phyloP scores from a whole-genome alignment of 2,113 vertebrate genomes.

The Conger conger region DNA sequence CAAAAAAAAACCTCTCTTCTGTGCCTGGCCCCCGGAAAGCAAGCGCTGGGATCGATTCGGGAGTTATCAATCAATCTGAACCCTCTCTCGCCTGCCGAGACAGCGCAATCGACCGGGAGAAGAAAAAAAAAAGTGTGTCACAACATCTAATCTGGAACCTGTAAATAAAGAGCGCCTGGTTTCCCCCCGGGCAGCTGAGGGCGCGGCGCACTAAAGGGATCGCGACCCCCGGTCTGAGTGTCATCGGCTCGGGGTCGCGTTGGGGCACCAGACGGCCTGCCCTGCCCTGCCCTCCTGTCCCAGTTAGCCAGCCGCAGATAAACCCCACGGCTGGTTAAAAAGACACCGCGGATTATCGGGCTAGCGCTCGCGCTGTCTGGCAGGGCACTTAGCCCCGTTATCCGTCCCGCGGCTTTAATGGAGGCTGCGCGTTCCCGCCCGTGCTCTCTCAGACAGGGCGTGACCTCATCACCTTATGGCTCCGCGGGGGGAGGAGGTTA shows the following conservation, averaged over 20 bases:
- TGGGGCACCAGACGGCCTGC: conserved; percentile 36
- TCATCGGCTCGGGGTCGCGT: conserved; percentile 46
- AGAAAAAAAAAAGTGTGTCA: not conserved
- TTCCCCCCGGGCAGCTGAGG: conserved; percentile 39
- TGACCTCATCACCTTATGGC: conserved; percentile 34
- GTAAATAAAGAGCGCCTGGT: conserved; percentile 49
- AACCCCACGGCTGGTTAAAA: conserved; percentile 41
- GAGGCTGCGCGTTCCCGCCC: conserved; percentile 42
- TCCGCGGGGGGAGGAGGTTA: conserved; percentile 18
- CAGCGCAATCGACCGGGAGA: conserved; percentile 52
- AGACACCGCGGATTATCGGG: conserved; percentile 49
- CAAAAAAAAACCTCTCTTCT: conserved; percentile 41
- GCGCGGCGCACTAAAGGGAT: conserved; percentile 40
- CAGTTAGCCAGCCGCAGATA: conserved; percentile 30
- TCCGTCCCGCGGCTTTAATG: conserved; percentile 51
- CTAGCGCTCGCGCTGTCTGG: conserved; percentile 49
- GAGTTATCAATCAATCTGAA: conserved; percentile 60
- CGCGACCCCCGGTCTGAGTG: conserved; percentile 54
- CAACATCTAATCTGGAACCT: conserved; percentile 35
- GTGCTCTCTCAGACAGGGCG: conserved; percentile 45
- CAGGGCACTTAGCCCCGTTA: conserved; percentile 53
- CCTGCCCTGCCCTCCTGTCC: conserved; percentile 13
- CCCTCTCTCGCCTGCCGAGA: conserved; percentile 53
- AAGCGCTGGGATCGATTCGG: conserved; percentile 65
- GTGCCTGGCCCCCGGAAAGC: conserved; percentile 52